phyloP scores from a whole-genome alignment of 2,888 invertebrate species.

The Drosophila suboccidentalis region DNA sequence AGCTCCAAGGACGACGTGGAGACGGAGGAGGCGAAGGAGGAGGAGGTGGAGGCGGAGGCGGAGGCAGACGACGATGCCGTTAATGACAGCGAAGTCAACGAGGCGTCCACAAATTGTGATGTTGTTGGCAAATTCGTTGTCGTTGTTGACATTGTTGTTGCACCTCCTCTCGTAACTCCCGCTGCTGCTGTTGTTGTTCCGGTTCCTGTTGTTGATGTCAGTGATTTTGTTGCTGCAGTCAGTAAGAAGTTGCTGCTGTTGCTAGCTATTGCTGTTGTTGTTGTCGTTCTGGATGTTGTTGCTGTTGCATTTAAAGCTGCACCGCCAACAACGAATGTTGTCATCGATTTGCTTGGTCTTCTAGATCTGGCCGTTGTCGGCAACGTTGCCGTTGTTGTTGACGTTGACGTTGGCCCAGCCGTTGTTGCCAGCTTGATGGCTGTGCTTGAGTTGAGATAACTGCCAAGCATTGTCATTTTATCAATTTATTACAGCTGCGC shows the following conservation, averaged over 20 bases:
- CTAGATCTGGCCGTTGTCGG: constrained; percentile 15
- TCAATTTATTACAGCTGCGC: constrained; percentile 41
- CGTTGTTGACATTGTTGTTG: constrained; percentile 28
- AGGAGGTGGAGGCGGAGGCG: constrained; percentile 23
- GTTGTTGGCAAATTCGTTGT: constrained; percentile 53
- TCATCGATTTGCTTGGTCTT: constrained; percentile 68
- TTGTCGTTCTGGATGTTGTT: constrained; percentile 37
- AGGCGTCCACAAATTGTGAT: constrained; percentile 73
- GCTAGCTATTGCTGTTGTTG: constrained; percentile 36
- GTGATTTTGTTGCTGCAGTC: constrained; percentile 35
- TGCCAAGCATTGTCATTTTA: constrained; percentile 59
- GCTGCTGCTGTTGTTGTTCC: constrained; percentile 26
- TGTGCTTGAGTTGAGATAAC: constrained; percentile 36
- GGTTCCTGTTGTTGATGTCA: constrained; percentile 36
- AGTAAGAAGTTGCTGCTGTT: constrained; percentile 28
- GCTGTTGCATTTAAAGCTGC: constrained; percentile 52
- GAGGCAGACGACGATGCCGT: constrained; percentile 53
- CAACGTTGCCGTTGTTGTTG: constrained; percentile 25
- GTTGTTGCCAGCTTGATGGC: constrained; percentile 35
- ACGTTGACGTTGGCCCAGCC: constrained; percentile 37
- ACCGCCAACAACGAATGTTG: constrained; percentile 63
- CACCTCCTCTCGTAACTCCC: constrained; percentile 17
- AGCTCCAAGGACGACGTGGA: constrained; percentile 54
- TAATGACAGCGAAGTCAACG: constrained; percentile 76
- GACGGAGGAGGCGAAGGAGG: constrained; percentile 21